Evolutionary conservation across 2,113 vertebrate species (phyloP), one percentile per base, ranked within the genome.

Genomic region (Labeo rohita): DNA sequence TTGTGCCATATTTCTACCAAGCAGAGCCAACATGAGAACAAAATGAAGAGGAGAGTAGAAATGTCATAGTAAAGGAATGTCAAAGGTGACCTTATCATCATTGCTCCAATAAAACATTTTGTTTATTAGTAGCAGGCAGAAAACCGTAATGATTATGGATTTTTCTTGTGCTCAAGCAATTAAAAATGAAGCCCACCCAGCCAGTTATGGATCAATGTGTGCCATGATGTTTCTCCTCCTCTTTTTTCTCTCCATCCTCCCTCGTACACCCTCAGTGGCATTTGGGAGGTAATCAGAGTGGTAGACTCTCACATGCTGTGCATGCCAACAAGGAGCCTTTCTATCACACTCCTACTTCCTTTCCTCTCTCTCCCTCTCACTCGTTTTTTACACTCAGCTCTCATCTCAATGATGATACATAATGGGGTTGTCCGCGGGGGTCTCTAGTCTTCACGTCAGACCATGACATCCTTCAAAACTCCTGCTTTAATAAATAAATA

Each of bases 141-240:
- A 47, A 84, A 77, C 61, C 23, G 16, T 88, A 86, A 86, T 78
- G 84, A 88, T 78, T 76, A 88, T 88, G n/a, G 84, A 88, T 88
- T 89, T 84, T 74, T 66, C 75, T 54, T 84, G 54, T 78, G 73
- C 56, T 80, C 21, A 54, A 76, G 43, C 56, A 88, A 84, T 89
- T 89, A 86, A 85, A 89, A 83, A 72, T 18, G 47, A 81, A 66
- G 36, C 78, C 76, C 76, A 80, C 75, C 77, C 59, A 70, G 43
- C 85, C 61, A 45, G 68, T 80, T 84, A 47, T 65, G 54, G 81
- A 89, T 88, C 76, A 88, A 70, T 89, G 80, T 84, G 56, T 80
- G 50, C 79, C 36, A 78, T 89, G 86, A 86, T 23, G 65, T 65
- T 59, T 80, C 15, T 49, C 65, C 66, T 86, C 43, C 28, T 81